phyloP scores from a whole-genome alignment of 2,113 vertebrate genomes.

The Sebastes schlegelii region DNA sequence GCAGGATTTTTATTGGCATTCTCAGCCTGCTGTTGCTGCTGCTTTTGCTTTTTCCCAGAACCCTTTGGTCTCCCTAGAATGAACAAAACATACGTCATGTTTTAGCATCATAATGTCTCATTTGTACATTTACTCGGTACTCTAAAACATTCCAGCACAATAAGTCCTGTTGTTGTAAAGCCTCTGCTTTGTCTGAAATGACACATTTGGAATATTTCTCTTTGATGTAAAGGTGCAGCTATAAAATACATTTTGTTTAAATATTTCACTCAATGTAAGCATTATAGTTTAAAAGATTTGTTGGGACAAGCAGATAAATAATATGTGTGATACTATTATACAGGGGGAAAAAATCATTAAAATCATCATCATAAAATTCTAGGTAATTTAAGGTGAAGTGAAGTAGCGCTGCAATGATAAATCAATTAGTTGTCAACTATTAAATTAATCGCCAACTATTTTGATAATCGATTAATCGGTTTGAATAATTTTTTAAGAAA shows the following conservation, averaged over 20 bases:
- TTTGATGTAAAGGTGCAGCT: background rate
- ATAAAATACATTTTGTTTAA: background rate
- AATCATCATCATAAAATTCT: background rate
- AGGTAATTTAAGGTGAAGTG: background rate
- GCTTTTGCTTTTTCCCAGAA: conserved; percentile 86
- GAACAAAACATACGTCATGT: conserved; percentile 15
- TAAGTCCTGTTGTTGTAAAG: background rate
- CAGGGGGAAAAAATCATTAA: background rate
- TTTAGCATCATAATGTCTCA: background rate
- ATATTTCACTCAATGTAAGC: background rate
- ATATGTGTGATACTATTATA: background rate
- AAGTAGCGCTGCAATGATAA: too few relatives aligned
- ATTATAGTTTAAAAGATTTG: background rate
- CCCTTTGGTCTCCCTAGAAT: conserved; percentile 83
- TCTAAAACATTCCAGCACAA: background rate
- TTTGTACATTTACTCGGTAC: background rate
- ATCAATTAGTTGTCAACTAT: too few relatives aligned
- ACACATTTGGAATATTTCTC: background rate
- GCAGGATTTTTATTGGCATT: conserved; percentile 83
- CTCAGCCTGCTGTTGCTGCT: conserved; percentile 74
- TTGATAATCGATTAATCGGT: too few relatives aligned
- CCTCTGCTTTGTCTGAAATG: background rate
- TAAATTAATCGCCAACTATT: too few relatives aligned
- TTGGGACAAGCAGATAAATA: background rate
- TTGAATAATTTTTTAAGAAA: too few relatives aligned